Evolutionary conservation across 2,797 vertebrate species (phyloP), one percentile per base, ranked within the genome.

Genomic region (Acestrorhynchus altus): DNA sequence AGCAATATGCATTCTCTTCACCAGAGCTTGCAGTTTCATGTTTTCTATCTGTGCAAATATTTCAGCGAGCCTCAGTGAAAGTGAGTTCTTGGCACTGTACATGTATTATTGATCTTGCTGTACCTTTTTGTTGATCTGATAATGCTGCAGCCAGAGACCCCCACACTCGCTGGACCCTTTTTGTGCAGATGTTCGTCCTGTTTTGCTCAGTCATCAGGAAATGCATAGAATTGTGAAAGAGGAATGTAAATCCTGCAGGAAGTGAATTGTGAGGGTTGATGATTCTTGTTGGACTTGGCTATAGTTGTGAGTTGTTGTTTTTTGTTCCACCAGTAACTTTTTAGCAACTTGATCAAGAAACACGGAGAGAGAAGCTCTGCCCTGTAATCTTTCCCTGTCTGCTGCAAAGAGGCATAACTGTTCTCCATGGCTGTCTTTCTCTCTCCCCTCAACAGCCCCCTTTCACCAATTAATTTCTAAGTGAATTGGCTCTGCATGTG

Each of bases 141-240:
- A 26, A 15, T 56, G 22, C 69, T 42, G 4, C 10, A 5, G 64
- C 28, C 47, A 22, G 49, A 52, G n/a, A 51, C 51, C 28, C 40
- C 47, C 54, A 54, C 18, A 31, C 80, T 28, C 63, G 40, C 63
- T 44, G 49, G 56, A 35, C 57, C 61, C 59, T 35, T 52, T 81
- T 61, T 82, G 80, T 85, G 80, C 51, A 78, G 74, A 82, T 86
- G 51, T 81, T 83, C 64, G 66, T 75, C 76, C 11, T 22, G 64
- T 81, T 85, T 61, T 80, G 77, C 81, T 61, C 64, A 31, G 74
- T 85, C 83, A 81, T 84, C 83, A 85, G 84, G 79, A 76, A 89
- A 84, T 83, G 77, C 69, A 83, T 80, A 69, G 72, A 72, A 79
- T 59, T 86, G 22, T 76, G 26, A 69, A 49, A 47, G 39, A 28